These are phyloP conservation scores for Troglohyphantes excavatus DNA, from an alignment of 2,888 invertebrate genomes.

Conservation along the genomic window DNA sequence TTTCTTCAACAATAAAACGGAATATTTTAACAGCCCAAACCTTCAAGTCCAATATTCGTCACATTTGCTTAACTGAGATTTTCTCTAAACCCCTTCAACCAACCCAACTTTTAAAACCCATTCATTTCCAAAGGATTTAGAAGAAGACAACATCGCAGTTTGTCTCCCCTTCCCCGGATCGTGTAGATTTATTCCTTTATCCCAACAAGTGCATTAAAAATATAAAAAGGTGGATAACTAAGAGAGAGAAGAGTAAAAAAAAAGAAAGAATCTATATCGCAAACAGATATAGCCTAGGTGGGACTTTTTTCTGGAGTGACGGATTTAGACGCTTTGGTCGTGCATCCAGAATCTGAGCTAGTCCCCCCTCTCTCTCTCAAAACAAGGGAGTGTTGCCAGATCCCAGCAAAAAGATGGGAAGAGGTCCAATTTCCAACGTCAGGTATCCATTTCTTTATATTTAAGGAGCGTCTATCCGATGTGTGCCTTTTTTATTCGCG, in stretches of 20 bases:
- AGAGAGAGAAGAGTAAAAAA: slow-evolving; percentile 5
- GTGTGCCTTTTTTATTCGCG: not conserved
- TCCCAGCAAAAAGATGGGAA: slow-evolving; percentile 73
- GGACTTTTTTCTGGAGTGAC: slow-evolving; percentile 52
- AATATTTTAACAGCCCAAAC: too few species aligned
- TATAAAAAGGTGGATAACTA: too few species aligned
- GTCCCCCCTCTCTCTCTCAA: slow-evolving; percentile 33
- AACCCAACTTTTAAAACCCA: too few species aligned
- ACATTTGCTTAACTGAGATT: too few species aligned
- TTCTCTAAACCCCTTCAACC: too few species aligned
- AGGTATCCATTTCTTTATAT: slow-evolving; percentile 78
- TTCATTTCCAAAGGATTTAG: too few species aligned
- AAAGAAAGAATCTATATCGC: slow-evolving; percentile 47
- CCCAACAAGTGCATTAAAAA: too few species aligned
- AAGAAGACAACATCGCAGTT: too few species aligned
- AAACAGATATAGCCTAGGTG: slow-evolving; percentile 64
- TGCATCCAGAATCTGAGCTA: slow-evolving; percentile 29
- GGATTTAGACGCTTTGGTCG: slow-evolving; percentile 63
- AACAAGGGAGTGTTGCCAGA: slow-evolving; percentile 63
- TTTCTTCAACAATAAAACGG: too few species aligned
- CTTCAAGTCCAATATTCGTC: too few species aligned
- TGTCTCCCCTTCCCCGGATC: not conserved
- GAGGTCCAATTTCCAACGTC: slow-evolving; percentile 72
- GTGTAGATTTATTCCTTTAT: not conserved
- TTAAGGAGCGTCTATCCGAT: slow-evolving; percentile 62